A percentile compares a stretch with the other conserved stretches of the same genome.
phyloP scores from a whole-genome alignment of 1,140 invertebrate species.

The Cepaea nemoralis region DNA sequence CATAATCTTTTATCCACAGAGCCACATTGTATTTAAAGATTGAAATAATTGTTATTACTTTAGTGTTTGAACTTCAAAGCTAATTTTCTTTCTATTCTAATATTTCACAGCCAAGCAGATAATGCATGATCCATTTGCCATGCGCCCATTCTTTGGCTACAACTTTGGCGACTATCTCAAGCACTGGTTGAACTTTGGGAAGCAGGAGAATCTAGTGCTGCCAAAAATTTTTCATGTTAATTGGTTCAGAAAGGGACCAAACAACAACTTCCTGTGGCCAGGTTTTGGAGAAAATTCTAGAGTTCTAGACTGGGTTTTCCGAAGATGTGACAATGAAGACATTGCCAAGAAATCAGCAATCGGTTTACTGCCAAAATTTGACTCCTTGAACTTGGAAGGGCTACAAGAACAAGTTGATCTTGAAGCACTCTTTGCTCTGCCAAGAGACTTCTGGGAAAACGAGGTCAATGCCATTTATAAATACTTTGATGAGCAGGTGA shows the following conservation, averaged over 20 bases:
- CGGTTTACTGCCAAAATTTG: slow-evolving; percentile 67
- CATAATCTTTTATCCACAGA: too few relatives aligned
- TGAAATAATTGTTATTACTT: too few relatives aligned
- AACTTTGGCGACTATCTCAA: slow-evolving; percentile 96
- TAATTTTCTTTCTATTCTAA: slow-evolving; percentile 5
- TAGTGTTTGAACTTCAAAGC: too few relatives aligned
- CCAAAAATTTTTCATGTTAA: slow-evolving; percentile 98
- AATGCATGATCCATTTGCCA: slow-evolving; percentile 99
- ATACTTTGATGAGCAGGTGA: slow-evolving; percentile 94
- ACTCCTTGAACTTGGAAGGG: slow-evolving; percentile 61
- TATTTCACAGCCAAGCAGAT: slow-evolving; percentile 84
- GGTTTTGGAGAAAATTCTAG: slow-evolving; percentile 97
- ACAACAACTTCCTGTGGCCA: slow-evolving; percentile 95
- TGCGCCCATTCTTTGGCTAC: slow-evolving; percentile 99
- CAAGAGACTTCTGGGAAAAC: slow-evolving; percentile 91
- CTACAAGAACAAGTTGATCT: slow-evolving; percentile 69
- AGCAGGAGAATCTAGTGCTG: slow-evolving; percentile 75
- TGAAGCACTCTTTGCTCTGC: slow-evolving; percentile 87
- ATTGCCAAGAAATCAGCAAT: slow-evolving; percentile 63
- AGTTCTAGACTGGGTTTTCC: slow-evolving; percentile 94
- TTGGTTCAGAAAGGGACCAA: slow-evolving; percentile 91
- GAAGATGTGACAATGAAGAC: slow-evolving; percentile 83
- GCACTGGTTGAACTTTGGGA: slow-evolving; percentile 92
- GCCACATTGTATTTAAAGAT: too few relatives aligned
- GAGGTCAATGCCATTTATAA: slow-evolving; percentile 87